phyloP scores from a whole-genome alignment of 53 echinoderm and acorn worm genomes.

The Zoroaster sp. region DNA sequence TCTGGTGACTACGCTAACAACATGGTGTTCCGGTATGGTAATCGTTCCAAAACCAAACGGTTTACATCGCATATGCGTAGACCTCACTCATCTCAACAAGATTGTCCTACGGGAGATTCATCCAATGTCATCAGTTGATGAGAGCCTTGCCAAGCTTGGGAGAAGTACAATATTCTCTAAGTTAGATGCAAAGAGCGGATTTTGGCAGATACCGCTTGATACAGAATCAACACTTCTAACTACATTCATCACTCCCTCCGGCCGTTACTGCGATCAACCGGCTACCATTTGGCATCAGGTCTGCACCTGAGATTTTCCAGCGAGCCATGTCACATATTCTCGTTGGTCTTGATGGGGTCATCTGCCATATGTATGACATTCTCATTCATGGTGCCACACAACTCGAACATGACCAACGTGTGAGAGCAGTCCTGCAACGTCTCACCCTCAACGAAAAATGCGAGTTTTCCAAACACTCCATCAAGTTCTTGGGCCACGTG shows the following conservation, averaged over 20 bases:
- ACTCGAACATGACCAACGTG: slow-evolving; percentile 29
- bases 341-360: slow-evolving; percentile 47
- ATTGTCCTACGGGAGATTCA: slow-evolving; percentile 41
- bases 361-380: slow-evolving; percentile 73
- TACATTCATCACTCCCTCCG: slow-evolving; percentile 67
- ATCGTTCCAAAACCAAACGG: slow-evolving; percentile 60
- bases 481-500: slow-evolving; percentile 58
- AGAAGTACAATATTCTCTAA: slow-evolving; percentile 55
- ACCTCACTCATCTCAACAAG: slow-evolving; percentile 60
- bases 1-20: slow-evolving; percentile 48
- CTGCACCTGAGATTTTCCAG: slow-evolving; percentile 55
- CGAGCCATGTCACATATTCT: slow-evolving; percentile 12
- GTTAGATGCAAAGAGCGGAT: slow-evolving; percentile 60
- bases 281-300: slow-evolving; percentile 69
- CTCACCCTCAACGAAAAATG: slow-evolving; percentile 44
- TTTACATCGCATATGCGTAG: slow-evolving; percentile 64
- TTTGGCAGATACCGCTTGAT: slow-evolving; percentile 59
- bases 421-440: slow-evolving; percentile 27
- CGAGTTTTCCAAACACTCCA: neutral
- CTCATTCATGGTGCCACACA: slow-evolving; percentile 50
- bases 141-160: slow-evolving; percentile 36
- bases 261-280: slow-evolving; percentile 51
- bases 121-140: slow-evolving; percentile 64
- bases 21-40: slow-evolving; percentile 67
- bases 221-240: slow-evolving; percentile 37